Base-by-base conservation (phyloP, 35 echinoderm and acorn worm species). In the Stichopus chloronotus region DNA sequence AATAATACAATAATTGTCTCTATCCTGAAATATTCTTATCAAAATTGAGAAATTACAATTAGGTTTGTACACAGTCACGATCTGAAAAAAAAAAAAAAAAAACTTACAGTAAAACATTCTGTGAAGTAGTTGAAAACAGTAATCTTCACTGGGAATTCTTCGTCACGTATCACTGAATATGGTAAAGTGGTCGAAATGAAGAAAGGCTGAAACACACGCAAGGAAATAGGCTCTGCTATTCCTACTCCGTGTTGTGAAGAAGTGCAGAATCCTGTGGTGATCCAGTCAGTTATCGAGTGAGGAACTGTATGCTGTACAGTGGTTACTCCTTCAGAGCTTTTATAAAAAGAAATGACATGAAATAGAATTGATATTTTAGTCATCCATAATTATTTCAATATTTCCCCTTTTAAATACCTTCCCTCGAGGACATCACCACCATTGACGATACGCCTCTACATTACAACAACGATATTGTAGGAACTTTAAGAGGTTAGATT, bases 211-310 rank as follows among this genome's bases (percentile, higher is more conserved):
- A 98, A 98, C 5, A 93, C 97, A 25, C 90, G 76, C 56, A 98
- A 92, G 57, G 90, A 92, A 11, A 87, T 74, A 10, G 97, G 56
- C 52, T 94, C 91, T 20, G 95, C 90, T 23, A 98, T 87, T 9
- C 97, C 97, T 25, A 98, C 54, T 21, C 97, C 97, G 68, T 93
- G 25, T 52, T 88, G 52, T 8, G 95, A 7, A 8, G 97, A 98
- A 4, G 93, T 94, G 63, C 97, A 98, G 69, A 98, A 98, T 5
- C 95, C 97, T 88, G 87, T 98, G 20, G 92, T 91, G 9, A 96
- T 88, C 97, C 97, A 98, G 23, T 98, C 97, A 7, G 97, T 98
- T 17, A 98, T 96, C 79, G 97, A 94, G 92, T 98, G 93, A 25
- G 97, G 97, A 5, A 98, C 95, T 16, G 59, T 89, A 43, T 89